Evolutionary conservation across 2,113 vertebrate genomes (phyloP), one percentile per base, ranked within the genome.

Genomic region (Corythaeola cristata): DNA sequence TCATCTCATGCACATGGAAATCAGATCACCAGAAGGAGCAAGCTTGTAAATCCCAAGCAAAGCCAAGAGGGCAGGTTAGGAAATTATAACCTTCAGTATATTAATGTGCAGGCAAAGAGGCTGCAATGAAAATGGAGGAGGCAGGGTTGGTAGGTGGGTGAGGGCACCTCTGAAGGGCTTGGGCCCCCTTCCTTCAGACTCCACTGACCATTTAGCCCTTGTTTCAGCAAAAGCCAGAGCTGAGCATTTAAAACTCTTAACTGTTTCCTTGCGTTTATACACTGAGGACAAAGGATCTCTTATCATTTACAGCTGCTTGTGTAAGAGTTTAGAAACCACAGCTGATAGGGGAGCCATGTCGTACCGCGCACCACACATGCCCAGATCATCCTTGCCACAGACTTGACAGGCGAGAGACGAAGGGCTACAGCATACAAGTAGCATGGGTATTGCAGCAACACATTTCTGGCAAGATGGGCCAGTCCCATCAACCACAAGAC

Each of bases 1-100:
- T 97, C 74, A 35, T 37, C 84, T 85, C 90, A 95, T 91, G 91
- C 96, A 97, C 91, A 97, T 96, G 97, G 92, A 97, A 97, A 98
- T 92, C 74, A 94, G 88, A 92, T 96, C 81, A 96, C 73, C 85
- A 95, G 88, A 90, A 92, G 83, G 33, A 91, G 17, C 3, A 4
- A 86, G 93, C n/a, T 60, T n/a, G 62, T 81, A 88, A 96, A 93
- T 90, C 58, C 41, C 30, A 9, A 0, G 35, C 21, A 27, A 78
- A 95, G 50, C 52, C 89, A 68, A 58, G 15, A 71, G 68, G 69
- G 39, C 67, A 89, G 68, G 37, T 75, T 87, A 77, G 88, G 87
- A 88, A 95, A 64, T 93, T 6, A 60, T 80, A 87, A 80, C 76
- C 82, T 79, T 62, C 53, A n/a, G 52, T 73, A 28, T 63, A 58